phyloP scores from a whole-genome alignment of 2,113 vertebrate species.

The Poeciliopsis occidentalis region DNA sequence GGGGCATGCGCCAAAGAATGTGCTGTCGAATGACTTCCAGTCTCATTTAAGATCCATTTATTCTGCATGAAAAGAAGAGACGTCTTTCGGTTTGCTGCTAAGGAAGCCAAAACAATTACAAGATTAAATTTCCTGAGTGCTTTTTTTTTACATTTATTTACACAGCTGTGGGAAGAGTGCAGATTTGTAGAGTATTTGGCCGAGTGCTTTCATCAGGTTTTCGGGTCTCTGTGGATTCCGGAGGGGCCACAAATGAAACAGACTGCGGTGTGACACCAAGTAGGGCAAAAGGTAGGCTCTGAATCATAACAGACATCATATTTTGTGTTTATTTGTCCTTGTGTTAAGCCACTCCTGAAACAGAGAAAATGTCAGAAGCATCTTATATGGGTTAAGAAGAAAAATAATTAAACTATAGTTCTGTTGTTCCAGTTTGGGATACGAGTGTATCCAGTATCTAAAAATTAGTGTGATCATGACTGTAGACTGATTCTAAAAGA shows the following conservation, averaged over 20 bases:
- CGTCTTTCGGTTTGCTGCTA: slow-evolving; percentile 9
- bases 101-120: slow-evolving; percentile 68
- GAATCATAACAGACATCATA: not conserved
- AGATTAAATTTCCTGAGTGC: slow-evolving; percentile 60
- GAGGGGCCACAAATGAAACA: slow-evolving; percentile 42
- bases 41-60: slow-evolving; percentile 41
- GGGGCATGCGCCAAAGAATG: slow-evolving; percentile 1
- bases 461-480: no score
- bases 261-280: slow-evolving; percentile 38
- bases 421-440: not conserved
- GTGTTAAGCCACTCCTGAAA: not conserved
- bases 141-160: slow-evolving; percentile 61
- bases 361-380: not conserved
- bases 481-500: no score
- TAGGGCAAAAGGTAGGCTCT: slow-evolving; percentile 16
- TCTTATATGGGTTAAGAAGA: no score
- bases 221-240: slow-evolving; percentile 33
- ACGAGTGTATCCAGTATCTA: no score
- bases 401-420: no score
- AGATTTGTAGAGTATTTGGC: slow-evolving; percentile 22
- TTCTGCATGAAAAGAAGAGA: slow-evolving; percentile 25
- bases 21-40: slow-evolving; percentile 7
- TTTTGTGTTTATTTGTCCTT: not conserved
- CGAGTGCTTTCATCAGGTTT: slow-evolving; percentile 42
- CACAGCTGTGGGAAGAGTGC: slow-evolving; percentile 63